Percentiles rank a stretch among this genome's conserved stretches.
phyloP scores from a whole-genome alignment of 1,140 invertebrate genomes.

The Monomorium pharaonis region DNA sequence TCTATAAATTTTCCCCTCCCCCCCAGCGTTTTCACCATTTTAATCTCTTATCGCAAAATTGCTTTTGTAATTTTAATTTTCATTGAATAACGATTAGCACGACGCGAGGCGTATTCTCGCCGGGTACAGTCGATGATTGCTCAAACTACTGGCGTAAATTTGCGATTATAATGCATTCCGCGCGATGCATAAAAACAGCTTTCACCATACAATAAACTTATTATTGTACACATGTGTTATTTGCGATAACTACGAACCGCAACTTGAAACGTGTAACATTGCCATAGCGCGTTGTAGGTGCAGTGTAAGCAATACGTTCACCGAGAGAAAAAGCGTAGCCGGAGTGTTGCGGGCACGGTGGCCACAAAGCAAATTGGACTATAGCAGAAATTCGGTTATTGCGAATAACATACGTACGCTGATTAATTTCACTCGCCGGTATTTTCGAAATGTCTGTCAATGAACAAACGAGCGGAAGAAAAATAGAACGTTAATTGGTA shows the following conservation, averaged over 20 bases:
- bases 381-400: not conserved
- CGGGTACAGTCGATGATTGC: not conserved
- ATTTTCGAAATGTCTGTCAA: not conserved
- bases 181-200: not conserved
- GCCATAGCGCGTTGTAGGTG: not conserved
- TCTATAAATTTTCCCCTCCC: constrained; percentile 36
- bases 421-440: constrained; percentile 25
- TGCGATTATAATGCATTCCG: not conserved
- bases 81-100: not conserved
- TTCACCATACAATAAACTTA: not conserved
- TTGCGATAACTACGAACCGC: constrained; percentile 18
- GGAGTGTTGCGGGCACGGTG: not conserved
- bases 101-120: not conserved
- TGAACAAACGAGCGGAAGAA: not conserved
- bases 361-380: constrained; percentile 38
- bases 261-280: not conserved
- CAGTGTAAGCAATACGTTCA: not conserved
- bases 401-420: constrained; percentile 12
- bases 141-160: not conserved
- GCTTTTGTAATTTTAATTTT: constrained; percentile 14
- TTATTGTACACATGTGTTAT: not conserved
- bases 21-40: not conserved
- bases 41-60: not conserved
- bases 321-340: constrained; percentile 4
- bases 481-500: not conserved